These are phyloP conservation scores for Cottoperca gobio DNA, from an alignment of 2,797 vertebrate species.

Conservation along the genomic window DNA sequence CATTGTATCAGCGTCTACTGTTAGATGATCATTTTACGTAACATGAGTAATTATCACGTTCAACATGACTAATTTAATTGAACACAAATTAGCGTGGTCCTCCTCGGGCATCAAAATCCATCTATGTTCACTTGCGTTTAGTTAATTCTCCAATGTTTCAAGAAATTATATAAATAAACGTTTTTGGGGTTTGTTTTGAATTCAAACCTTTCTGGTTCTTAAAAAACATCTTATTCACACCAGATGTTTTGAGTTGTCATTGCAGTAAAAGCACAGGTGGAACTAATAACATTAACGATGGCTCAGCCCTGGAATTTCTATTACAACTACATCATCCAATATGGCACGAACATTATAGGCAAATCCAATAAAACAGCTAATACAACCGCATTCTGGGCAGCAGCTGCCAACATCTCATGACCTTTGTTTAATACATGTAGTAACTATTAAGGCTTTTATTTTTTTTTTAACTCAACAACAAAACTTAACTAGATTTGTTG, in stretches of 20 bases:
- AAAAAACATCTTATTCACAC: not conserved
- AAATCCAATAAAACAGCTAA: not conserved
- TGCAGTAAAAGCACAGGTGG: slow-evolving; percentile 14
- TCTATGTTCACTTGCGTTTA: slow-evolving; percentile 36
- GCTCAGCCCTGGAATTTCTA: not conserved
- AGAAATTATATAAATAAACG: not conserved
- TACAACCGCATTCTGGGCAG: not conserved
- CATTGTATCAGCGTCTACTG: slow-evolving; percentile 63
- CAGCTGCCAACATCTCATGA: slow-evolving; percentile 1
- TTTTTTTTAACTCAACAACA: not conserved
- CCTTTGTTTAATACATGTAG: slow-evolving; percentile 22
- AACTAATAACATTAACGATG: slow-evolving; percentile 7
- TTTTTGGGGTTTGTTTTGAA: not conserved
- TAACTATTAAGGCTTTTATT: slow-evolving; percentile 5
- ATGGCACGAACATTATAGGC: not conserved
- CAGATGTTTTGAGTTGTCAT: not conserved
- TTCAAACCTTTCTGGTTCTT: not conserved
- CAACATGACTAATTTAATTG: slow-evolving; percentile 79
- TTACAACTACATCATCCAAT: not conserved
- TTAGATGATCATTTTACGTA: slow-evolving; percentile 72
- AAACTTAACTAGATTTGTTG: not conserved
- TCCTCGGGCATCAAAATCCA: slow-evolving; percentile 67
- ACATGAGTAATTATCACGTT: slow-evolving; percentile 77
- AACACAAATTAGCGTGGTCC: slow-evolving; percentile 69
- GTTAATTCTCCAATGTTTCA: slow-evolving; percentile 8